phyloP scores from a whole-genome alignment of 2,113 vertebrate species.

The Alligator sinensis region DNA sequence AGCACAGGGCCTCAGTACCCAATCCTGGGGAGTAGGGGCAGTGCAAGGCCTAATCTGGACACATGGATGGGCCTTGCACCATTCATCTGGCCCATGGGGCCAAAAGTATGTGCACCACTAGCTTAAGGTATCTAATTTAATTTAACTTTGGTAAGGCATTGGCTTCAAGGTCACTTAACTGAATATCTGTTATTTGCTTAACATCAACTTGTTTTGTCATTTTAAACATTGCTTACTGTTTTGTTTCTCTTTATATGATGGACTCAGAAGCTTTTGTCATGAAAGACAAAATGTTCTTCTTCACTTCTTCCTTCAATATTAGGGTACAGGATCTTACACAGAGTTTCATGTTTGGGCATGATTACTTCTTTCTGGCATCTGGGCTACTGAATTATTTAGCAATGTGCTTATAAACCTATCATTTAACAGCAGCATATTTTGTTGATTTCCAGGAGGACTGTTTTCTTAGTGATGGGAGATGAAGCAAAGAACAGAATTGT shows the following conservation, averaged over 20 bases:
- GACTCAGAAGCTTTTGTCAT: not conserved
- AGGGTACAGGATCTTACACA: conserved; percentile 9
- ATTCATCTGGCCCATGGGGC: too few relatives aligned
- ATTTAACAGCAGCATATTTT: conserved; percentile 30
- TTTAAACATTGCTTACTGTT: not conserved
- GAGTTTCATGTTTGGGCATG: not conserved
- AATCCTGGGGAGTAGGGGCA: too few relatives aligned
- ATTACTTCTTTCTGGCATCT: conserved; percentile 24
- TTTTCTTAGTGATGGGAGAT: conserved; percentile 9
- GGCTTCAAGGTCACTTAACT: too few relatives aligned
- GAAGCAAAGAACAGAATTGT: conserved; percentile 10
- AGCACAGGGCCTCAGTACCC: too few relatives aligned
- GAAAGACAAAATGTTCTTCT: conserved; percentile 20
- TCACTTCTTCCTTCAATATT: conserved; percentile 12
- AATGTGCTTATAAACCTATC: conserved; percentile 11
- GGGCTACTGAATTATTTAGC: conserved; percentile 50
- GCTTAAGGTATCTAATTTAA: too few relatives aligned
- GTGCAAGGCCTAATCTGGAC: too few relatives aligned
- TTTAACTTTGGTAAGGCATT: too few relatives aligned
- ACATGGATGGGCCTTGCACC: too few relatives aligned
- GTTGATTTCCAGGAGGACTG: conserved; percentile 27
- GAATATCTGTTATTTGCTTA: not conserved
- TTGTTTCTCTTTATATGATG: not conserved
- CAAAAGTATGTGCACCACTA: too few relatives aligned
- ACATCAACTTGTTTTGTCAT: not conserved